Evolutionary conservation across 2,113 vertebrate species (phyloP).

Genomic region (Hippolais icterina): DNA sequence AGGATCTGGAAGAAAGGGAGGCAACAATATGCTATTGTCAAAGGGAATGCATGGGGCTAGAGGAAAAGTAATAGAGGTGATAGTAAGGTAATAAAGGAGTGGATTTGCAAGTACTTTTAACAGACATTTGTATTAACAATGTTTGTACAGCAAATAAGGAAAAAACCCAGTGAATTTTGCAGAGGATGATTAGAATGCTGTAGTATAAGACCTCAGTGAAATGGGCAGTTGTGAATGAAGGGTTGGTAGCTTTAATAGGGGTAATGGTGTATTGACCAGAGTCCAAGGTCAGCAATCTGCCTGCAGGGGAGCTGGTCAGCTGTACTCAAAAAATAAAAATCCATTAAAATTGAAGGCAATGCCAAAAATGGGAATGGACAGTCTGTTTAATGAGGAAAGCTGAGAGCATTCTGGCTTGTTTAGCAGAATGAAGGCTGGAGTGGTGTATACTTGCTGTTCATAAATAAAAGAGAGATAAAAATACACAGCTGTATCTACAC

Average conservation of each 20-base stretch:
- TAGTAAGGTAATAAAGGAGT: not conserved
- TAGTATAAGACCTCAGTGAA: not conserved
- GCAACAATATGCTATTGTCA: not conserved
- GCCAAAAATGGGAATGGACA: not conserved
- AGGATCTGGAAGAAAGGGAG: not conserved
- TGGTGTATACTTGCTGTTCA: not conserved
- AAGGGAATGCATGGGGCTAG: not conserved
- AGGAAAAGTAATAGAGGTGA: not conserved
- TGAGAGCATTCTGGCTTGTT: not conserved
- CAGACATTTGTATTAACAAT: not conserved
- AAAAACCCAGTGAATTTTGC: not conserved
- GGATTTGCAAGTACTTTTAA: not conserved
- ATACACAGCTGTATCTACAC: not conserved
- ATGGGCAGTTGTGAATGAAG: not conserved
- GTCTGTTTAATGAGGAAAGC: not conserved
- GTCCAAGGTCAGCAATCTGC: not conserved
- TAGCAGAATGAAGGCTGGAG: not conserved
- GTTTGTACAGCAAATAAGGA: not conserved
- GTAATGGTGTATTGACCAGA: not conserved
- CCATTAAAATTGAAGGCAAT: not conserved
- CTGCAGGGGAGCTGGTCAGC: not conserved
- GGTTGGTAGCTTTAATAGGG: not conserved
- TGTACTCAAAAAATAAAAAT: not conserved
- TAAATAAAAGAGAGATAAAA: not conserved
- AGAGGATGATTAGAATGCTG: not conserved